These are phyloP conservation scores for Drosophila diplacantha DNA, from an alignment of 2,888 invertebrate genomes.

Conservation along the genomic window DNA sequence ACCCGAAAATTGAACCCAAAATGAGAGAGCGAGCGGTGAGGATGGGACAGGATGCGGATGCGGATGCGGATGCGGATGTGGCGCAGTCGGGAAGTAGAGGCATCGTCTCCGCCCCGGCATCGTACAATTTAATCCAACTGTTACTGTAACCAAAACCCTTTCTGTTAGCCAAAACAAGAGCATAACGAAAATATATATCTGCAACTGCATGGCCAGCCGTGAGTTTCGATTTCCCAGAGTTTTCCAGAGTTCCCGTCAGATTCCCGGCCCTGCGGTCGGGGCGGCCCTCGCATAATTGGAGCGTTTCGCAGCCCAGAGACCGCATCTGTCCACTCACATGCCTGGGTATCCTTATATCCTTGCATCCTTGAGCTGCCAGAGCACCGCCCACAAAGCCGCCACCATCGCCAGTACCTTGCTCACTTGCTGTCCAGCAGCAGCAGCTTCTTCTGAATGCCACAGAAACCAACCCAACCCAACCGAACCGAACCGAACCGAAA, in stretches of 20 bases:
- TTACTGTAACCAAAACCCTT: slow-evolving; percentile 50
- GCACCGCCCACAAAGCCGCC: slow-evolving; percentile 4
- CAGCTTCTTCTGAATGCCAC: slow-evolving; percentile 20
- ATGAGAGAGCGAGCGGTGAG: slow-evolving; percentile 7
- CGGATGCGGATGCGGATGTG: neutral
- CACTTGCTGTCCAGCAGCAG: slow-evolving; percentile 9
- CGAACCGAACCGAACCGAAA: slow-evolving; percentile 5
- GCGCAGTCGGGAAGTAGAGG: neutral
- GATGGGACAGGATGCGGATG: slow-evolving; percentile 8
- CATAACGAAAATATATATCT: slow-evolving; percentile 47
- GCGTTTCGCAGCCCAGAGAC: slow-evolving; percentile 26
- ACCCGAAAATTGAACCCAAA: neutral
- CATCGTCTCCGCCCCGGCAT: slow-evolving; percentile 24
- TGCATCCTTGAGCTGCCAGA: slow-evolving; percentile 10
- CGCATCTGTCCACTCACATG: slow-evolving; percentile 38
- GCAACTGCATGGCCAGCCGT: slow-evolving; percentile 32
- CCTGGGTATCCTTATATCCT: slow-evolving; percentile 17
- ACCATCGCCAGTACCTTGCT: neutral
- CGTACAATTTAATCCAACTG: slow-evolving; percentile 57
- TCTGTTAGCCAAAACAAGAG: slow-evolving; percentile 47
- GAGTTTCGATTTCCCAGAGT: slow-evolving; percentile 7
- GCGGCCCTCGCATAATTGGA: slow-evolving; percentile 31
- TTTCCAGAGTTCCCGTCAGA: neutral
- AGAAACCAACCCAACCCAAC: slow-evolving; percentile 13
- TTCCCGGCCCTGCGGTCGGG: slow-evolving; percentile 3